Base-by-base conservation (phyloP, 2,888 invertebrate genomes). In the Parasteatoda lunata region DNA sequence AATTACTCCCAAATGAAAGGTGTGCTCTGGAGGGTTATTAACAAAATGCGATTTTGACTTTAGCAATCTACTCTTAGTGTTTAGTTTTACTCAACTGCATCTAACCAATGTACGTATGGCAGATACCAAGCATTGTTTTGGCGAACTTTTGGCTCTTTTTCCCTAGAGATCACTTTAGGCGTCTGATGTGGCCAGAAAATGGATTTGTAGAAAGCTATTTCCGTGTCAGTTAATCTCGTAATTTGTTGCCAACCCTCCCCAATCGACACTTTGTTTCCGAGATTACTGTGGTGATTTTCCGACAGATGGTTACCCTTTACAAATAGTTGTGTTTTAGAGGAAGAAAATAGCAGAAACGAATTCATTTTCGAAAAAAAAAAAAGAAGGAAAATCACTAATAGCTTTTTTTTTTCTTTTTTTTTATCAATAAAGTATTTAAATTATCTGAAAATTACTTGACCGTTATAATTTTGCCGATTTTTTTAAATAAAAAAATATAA, bases 121-220 rank as follows among this genome's bases (percentile, higher is more conserved):
- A 76, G 77, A 83, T 77, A 73, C 73, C 49, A 45, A 66, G 84
- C 75, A 78, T 84, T 84, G 84, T 84, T 84, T 75, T 79, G 49
- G n/a, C 70, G 84, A 30, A 30, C 30, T 79, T 73, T 48, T 5
- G 64, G 75, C 70, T 64, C 49, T 30, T 47, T 15, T 11, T 84
- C 84, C 79, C 84, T 15, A 76, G 79, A 79, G 84, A 64, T 78
- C 59, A 75, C 84, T 84, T 84, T 70, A 79, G 59, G 84, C 84
- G 84, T 78, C 75, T 84, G 73, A 69, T 79, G 84, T 66, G 78
- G 84, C 73, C 75, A 49, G 84, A 79, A 80, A 84, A 84, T 84
- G 79, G 84, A 84, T 79, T 84, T 84, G 84, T 79, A 79, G 84
- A 84, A 84, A 84, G 84, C 84, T 73, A 84, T 84, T 84, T 84